Evolutionary conservation across 1,140 invertebrate species (phyloP), one percentile per base, ranked within the genome.

Genomic region (Varroa destructor): DNA sequence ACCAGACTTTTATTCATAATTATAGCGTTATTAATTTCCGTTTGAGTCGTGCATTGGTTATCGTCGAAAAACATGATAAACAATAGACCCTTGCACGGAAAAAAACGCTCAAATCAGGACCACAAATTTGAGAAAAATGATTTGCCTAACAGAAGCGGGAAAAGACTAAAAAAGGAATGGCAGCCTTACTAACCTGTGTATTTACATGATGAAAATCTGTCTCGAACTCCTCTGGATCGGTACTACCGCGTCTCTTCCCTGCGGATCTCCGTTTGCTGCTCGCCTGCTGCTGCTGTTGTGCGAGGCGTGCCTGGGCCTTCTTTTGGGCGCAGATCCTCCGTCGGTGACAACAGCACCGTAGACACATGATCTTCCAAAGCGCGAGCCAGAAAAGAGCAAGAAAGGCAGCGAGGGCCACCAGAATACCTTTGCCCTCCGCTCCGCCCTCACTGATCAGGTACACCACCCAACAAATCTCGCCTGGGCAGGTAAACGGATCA

Each of bases 201-300:
- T 67, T 67, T 67, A 67, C 61, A 67, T 67, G 61, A 8, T 67
- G 61, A 37, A 67, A 67, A 46, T 67, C 61, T 40, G 61, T 67
- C 37, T 67, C 61, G 37, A 67, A 67, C 61, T 67, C 61, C 3
- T 67, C 61, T 40, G 61, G 61, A 40, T 67, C 61, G 10, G 61
- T 14, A 40, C 61, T 46, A 14, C 61, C 40, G 40, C 61, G 61
- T 67, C 46, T 67, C 12, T 46, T 40, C 40, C 61, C 46, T 51
- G 4, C 46, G 46, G 46, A 51, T 51, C 46, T 51, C 46, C 46
- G 46, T 51, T 51, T 51, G 46, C 46, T 51, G 46, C 46, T 51
- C 46, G 8, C 4, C 46, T 51, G 46, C 61, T 67, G 40, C 37
- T 40, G 40, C 61, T 67, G 61, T 40, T 67, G 61, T 46, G 14